Evolutionary conservation across 2,888 invertebrate species (phyloP).

Genomic region (Dioctria rufipes): DNA sequence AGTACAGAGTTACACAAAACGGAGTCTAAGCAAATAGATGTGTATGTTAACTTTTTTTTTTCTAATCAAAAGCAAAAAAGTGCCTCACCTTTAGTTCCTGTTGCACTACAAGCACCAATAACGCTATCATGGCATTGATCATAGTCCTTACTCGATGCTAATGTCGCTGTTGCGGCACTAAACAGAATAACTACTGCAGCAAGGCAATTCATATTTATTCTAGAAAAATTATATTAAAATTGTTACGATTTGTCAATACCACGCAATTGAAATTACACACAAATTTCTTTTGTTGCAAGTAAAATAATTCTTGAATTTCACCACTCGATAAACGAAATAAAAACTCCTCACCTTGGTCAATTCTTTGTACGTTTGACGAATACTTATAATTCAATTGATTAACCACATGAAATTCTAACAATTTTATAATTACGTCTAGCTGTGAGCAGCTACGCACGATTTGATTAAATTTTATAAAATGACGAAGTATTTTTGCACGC

Average conservation of each 20-base stretch:
- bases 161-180: constrained; percentile 70
- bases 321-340: too few species aligned
- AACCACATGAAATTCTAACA: not conserved
- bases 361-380: not conserved
- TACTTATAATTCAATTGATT: not conserved
- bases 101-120: constrained; percentile 74
- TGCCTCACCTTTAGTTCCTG: constrained; percentile 70
- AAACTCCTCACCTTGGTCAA: not conserved
- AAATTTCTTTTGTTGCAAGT: not conserved
- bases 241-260: constrained; percentile 35
- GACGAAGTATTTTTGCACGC: constrained; percentile 46
- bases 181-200: constrained; percentile 72
- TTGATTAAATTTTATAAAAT: constrained; percentile 4
- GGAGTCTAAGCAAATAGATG: constrained; percentile 1
- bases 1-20: constrained; percentile 56
- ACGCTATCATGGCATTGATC: constrained; percentile 78
- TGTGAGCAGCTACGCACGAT: not conserved
- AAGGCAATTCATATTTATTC: constrained; percentile 75
- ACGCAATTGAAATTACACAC: constrained; percentile 3
- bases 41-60: not conserved
- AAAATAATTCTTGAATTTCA: too few species aligned
- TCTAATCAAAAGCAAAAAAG: not conserved
- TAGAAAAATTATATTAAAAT: constrained; percentile 41
- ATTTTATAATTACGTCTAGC: not conserved
- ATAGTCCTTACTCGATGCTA: constrained; percentile 64